Conservation (phyloP, 2,113 vertebrate species). For the Cheilinus undulatus region DNA sequence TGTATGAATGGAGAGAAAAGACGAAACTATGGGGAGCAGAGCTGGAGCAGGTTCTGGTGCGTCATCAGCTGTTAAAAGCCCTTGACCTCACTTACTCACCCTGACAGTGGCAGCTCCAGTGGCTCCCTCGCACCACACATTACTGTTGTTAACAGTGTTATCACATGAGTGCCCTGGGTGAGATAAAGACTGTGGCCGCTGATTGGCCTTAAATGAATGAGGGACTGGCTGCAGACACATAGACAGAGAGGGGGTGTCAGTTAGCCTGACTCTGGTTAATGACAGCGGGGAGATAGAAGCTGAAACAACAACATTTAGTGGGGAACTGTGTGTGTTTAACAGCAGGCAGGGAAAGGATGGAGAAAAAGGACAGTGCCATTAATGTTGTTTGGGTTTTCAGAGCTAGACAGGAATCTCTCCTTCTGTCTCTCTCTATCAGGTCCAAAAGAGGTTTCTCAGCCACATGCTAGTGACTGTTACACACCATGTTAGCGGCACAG, state of each 20-base stretch:
- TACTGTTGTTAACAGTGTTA: constrained; percentile 84
- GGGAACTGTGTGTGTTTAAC: constrained; percentile 67
- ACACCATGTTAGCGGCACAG: constrained; percentile 41
- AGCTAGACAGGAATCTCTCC: constrained; percentile 80
- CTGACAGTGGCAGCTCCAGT: constrained; percentile 71
- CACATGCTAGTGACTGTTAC: constrained; percentile 45
- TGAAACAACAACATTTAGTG: constrained; percentile 64
- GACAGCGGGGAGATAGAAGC: constrained; percentile 76
- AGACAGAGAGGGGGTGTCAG: constrained; percentile 57
- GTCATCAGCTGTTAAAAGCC: constrained; percentile 69
- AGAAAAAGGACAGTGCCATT: constrained; percentile 51
- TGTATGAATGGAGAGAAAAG: constrained; percentile 9
- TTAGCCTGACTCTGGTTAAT: constrained; percentile 80
- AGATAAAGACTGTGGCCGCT: constrained; percentile 77
- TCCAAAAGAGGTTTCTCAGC: constrained; percentile 28
- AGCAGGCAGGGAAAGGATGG: constrained; percentile 36
- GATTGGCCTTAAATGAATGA: constrained; percentile 72
- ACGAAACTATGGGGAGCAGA: constrained; percentile 2
- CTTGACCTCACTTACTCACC: constrained; percentile 76
- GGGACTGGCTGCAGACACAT: constrained; percentile 65
- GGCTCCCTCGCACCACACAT: constrained; percentile 70
- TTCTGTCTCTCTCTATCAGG: constrained; percentile 44
- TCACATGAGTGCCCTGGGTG: constrained; percentile 74
- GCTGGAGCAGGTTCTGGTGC: constrained; percentile 16
- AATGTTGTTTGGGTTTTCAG: constrained; percentile 83